A percentile compares a stretch with the other conserved stretches of the same genome.
Conservation (phyloP, 1,140 invertebrate genomes). For the Tachypleus tridentatus region DNA sequence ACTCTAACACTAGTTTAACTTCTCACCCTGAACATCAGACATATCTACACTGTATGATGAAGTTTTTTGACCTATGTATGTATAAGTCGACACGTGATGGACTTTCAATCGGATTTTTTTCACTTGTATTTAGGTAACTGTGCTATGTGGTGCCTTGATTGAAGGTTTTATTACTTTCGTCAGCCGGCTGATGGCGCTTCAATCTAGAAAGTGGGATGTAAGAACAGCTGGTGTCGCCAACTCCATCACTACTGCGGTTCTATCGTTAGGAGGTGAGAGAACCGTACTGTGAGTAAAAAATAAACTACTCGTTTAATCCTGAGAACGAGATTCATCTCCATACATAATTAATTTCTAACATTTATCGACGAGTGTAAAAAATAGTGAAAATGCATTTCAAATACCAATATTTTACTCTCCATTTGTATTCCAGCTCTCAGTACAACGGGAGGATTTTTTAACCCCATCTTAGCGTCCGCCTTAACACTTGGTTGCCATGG, state of each 20-base stretch:
- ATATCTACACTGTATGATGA: too few relatives aligned
- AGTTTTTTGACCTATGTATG: too few relatives aligned
- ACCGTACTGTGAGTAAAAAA: not conserved
- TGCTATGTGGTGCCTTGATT: slow-evolving; percentile 18
- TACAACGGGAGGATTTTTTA: slow-evolving; percentile 90
- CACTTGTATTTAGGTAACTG: slow-evolving; percentile 7
- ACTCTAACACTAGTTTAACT: too few relatives aligned
- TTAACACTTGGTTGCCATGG: slow-evolving; percentile 75
- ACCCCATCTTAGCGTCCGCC: slow-evolving; percentile 75
- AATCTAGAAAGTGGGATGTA: slow-evolving; percentile 16
- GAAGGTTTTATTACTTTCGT: slow-evolving; percentile 25
- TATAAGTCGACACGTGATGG: too few relatives aligned
- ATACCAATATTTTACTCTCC: not conserved
- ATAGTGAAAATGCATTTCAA: too few relatives aligned
- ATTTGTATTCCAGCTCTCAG: slow-evolving; percentile 57
- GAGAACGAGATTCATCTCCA: not conserved
- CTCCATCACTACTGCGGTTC: slow-evolving; percentile 14
- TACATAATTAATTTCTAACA: not conserved
- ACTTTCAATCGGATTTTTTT: too few relatives aligned
- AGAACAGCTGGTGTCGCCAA: slow-evolving; percentile 12
- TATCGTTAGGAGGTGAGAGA: slow-evolving; percentile 20
- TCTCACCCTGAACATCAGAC: too few relatives aligned
- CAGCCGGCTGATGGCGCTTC: slow-evolving; percentile 21
- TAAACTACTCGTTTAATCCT: not conserved
- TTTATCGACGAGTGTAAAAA: too few relatives aligned